Conservation (phyloP, 2,888 invertebrate species). For the Acleris sparsana region DNA sequence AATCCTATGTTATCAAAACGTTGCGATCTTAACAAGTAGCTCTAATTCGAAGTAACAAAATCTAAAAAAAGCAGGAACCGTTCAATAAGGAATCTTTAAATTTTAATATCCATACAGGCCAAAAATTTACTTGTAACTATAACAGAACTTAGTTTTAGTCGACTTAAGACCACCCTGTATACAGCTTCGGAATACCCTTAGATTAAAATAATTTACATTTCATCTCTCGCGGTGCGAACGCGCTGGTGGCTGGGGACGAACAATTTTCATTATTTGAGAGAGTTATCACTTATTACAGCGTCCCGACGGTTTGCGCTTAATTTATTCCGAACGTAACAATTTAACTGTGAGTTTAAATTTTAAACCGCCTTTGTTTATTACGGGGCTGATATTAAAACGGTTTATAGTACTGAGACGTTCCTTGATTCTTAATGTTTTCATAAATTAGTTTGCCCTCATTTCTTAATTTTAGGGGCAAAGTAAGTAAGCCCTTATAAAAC, state of each 20-base stretch:
- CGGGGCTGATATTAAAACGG: constrained; percentile 31
- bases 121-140: too few species aligned
- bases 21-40: too few species aligned
- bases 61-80: too few species aligned
- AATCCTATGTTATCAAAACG: too few species aligned
- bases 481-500: too few species aligned
- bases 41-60: too few species aligned
- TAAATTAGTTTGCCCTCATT: not conserved
- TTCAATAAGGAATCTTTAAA: too few species aligned
- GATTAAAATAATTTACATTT: not conserved
- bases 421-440: constrained; percentile 1
- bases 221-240: constrained; percentile 42
- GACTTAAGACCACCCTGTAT: too few species aligned
- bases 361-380: constrained; percentile 35
- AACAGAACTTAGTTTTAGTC: too few species aligned
- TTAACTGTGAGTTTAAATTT: constrained; percentile 38
- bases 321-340: constrained; percentile 38
- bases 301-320: constrained; percentile 38
- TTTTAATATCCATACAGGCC: too few species aligned
- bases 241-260: constrained; percentile 51
- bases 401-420: not conserved
- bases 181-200: too few species aligned
- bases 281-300: constrained; percentile 66
- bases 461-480: too few species aligned
- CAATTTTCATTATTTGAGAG: constrained; percentile 68